Base-by-base conservation (phyloP, 2,113 vertebrate species). In the Sander lucioperca region DNA sequence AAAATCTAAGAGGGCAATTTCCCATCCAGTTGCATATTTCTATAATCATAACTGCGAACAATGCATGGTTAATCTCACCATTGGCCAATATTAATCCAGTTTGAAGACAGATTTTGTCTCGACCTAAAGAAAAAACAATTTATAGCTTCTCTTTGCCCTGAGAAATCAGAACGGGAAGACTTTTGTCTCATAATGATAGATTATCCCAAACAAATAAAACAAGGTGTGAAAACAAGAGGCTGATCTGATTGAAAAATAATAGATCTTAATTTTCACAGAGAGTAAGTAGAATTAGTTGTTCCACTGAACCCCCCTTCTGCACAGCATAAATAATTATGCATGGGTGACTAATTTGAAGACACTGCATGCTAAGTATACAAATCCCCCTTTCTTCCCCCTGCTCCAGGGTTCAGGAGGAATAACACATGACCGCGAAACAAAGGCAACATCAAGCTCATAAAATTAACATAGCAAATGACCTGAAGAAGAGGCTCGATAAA, bases 391-490 rank as follows among this genome's bases (percentile, higher is more conserved):
- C 95, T 96, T 96, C 94, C 94, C 71, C 79, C 86, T 88, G 82
- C 94, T 93, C 90, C 95, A 93, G 97, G 97, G 96, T 97, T 91
- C 89, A 84, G 93, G 95, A 95, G 95, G 94, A 97, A 97, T 95
- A 97, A 97, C 95, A 96, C 95, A 96, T 94, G 96, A 96, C 94
- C 93, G 94, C 93, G 94, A 97, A 96, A 97, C 96, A 97, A 97
- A 97, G 96, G 95, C 92, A 73, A 95, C 96, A 96, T 96, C 96
- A 97, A 96, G 96, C 96, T 97, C 97, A 95, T 96, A 96, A 98
- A 97, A 98, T 99, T 98, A 97, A 96, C 96, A 97, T 97, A 96
- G 96, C 93, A 97, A 99, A 98, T 97, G 92, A 98, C 97, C 95
- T 97, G 95, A 96, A 95, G 97, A 94, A 74, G 93, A 97, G 96